These are phyloP conservation scores for Platalea minor DNA, from an alignment of 2,797 vertebrate species.

Conservation along the genomic window DNA sequence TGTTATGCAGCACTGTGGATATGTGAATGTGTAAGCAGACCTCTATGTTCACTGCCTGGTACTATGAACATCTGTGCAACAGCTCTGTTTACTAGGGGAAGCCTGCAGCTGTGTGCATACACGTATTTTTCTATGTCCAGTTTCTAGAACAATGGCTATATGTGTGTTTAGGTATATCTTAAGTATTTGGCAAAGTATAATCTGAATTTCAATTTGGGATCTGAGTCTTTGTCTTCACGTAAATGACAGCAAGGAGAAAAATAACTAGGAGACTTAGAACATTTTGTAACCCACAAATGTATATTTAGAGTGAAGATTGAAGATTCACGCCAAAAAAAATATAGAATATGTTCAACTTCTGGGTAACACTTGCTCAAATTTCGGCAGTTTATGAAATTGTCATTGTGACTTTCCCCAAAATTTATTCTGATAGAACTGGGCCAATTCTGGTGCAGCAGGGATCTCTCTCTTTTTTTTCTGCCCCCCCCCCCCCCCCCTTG, in stretches of 20 bases:
- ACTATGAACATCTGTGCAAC: neutral
- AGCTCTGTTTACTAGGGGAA: neutral
- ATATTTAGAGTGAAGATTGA: neutral
- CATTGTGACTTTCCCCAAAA: neutral
- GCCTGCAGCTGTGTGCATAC: neutral
- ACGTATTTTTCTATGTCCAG: neutral
- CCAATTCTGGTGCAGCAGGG: neutral
- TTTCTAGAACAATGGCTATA: neutral
- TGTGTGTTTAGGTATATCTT: neutral
- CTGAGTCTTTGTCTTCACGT: neutral
- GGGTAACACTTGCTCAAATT: neutral
- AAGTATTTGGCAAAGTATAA: neutral
- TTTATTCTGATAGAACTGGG: neutral
- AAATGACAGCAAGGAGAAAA: neutral
- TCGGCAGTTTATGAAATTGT: neutral
- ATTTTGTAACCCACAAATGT: neutral
- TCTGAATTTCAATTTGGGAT: neutral
- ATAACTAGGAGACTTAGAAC: neutral
- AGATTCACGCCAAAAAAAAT: neutral
- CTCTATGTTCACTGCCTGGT: neutral
- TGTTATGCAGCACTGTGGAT: too few relatives aligned
- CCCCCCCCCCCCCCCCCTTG: neutral
- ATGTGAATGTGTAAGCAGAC: accelerated
- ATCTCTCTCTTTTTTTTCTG: neutral
- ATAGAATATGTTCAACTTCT: neutral